Base-by-base conservation (phyloP, 2,888 invertebrate genomes). In the Thumatha senex region DNA sequence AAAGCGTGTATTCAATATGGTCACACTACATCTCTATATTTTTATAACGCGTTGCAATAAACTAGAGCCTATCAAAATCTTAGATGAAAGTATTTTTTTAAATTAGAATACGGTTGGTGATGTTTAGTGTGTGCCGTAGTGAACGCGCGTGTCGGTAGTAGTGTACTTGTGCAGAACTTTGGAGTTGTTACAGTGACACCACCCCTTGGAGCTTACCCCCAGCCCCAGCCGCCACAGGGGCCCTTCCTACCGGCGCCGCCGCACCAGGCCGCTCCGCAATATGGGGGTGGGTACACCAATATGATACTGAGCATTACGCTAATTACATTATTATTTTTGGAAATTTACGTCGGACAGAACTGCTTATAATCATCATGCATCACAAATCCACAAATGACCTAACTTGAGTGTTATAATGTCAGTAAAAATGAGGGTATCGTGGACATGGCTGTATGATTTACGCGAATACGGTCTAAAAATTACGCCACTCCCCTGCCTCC, bases 181-280 rank as follows among this genome's bases (percentile, higher is more conserved):
- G 39, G 31, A 75, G 80, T 89, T 86, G 89, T 92, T 92, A 64
- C 92, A 92, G 92, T 92, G 69, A 91, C 91, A 2, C 92, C 90
- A 51, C 92, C 92, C 54, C 85, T 92, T 48, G 92, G 92, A 70
- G 93, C 93, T 54, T 93, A 93, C 79, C 94, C 93, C 47, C 92
- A 93, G 60, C 93, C 93, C 38, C 92, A 92, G 74, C 92, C 92
- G 65, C 92, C 92, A 46, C 93, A 93, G 72, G 92, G 89, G 1
- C 93, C 94, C 9, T 94, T 93, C 87, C 92, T 94, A 61, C 94
- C 94, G 44, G 94, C 93, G 47, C 93, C 94, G 31, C 94, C 94
- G 40, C 94, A 93, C 48, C 94, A 94, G 76, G 93, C 92, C 46
- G 85, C 87, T n/a, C 91, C 88, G 3, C 92, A 92, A 58, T 92